phyloP scores from a whole-genome alignment of 2,888 invertebrate species.

The Drosophila austrosaltans region DNA sequence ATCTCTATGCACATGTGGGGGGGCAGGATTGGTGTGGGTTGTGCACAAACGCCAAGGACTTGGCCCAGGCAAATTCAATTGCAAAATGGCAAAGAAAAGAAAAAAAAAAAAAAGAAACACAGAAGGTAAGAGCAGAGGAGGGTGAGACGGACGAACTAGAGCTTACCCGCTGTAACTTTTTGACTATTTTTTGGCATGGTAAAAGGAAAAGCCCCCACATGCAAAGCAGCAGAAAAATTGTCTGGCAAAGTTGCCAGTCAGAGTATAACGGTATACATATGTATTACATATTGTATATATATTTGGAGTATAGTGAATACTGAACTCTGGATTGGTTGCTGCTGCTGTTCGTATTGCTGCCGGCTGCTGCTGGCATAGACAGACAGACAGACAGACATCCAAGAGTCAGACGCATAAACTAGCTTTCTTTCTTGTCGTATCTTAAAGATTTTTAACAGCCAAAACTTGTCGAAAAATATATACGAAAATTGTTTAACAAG shows the following conservation, averaged over 20 bases:
- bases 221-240: conserved; percentile 78
- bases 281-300: not conserved
- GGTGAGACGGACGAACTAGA: conserved; percentile 19
- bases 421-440: conserved; percentile 41
- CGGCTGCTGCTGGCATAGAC: conserved; percentile 26
- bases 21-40: not conserved
- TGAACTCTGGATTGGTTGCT: conserved; percentile 20
- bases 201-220: conserved; percentile 42
- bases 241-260: conserved; percentile 72
- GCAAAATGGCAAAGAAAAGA: conserved; percentile 50
- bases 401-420: conserved; percentile 59
- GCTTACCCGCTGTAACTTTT: conserved; percentile 64
- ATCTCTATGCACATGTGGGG: conserved; percentile 49
- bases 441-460: conserved; percentile 69
- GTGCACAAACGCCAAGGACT: conserved; percentile 2
- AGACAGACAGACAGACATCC: conserved; percentile 26
- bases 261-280: conserved; percentile 21
- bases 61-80: conserved; percentile 63
- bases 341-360: conserved; percentile 9
- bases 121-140: conserved; percentile 5
- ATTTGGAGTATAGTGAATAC: not conserved
- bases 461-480: conserved; percentile 75
- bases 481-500: conserved; percentile 78
- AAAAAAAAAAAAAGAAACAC: conserved; percentile 24
- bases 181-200: conserved; percentile 54